Evolutionary conservation across 2,888 invertebrate species (phyloP).

Genomic region (Drosophila falleni): DNA sequence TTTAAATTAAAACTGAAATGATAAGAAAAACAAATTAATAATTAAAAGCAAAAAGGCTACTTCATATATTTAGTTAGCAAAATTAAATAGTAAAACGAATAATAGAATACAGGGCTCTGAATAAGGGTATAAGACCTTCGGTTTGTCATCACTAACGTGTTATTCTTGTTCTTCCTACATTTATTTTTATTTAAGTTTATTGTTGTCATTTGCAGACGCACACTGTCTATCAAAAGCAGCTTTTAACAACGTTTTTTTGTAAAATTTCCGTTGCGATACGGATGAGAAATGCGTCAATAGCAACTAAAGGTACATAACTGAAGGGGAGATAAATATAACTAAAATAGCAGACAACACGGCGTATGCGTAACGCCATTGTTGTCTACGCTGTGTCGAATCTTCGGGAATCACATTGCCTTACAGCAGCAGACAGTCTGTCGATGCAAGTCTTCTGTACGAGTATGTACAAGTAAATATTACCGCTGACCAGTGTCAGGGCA

Average conservation of each 20-base stretch:
- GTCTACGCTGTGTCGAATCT: slow-evolving; percentile 1
- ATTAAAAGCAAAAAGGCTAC: too few species aligned
- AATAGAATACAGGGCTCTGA: too few species aligned
- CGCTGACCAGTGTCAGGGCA: background rate
- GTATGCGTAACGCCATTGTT: slow-evolving; percentile 52
- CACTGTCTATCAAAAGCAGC: slow-evolving; percentile 9
- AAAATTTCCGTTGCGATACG: slow-evolving; percentile 23
- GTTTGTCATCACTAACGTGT: too few species aligned
- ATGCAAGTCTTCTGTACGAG: background rate
- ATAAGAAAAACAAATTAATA: too few species aligned
- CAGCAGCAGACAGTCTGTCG: slow-evolving; percentile 14
- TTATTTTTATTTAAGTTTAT: background rate
- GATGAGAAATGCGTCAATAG: slow-evolving; percentile 2
- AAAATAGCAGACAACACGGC: slow-evolving; percentile 19
- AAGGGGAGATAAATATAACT: background rate
- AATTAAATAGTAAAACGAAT: too few species aligned
- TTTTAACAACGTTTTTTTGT: slow-evolving; percentile 29
- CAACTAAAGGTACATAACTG: background rate
- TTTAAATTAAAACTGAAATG: too few species aligned
- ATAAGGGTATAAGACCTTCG: too few species aligned
- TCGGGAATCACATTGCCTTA: slow-evolving; percentile 16
- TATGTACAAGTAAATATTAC: background rate
- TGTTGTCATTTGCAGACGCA: slow-evolving; percentile 45
- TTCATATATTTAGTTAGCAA: too few species aligned
- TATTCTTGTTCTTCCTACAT: too few species aligned